Evolutionary conservation across 1,140 invertebrate species (phyloP), one percentile per base, ranked within the genome.

Genomic region (Gryllus bimaculatus): DNA sequence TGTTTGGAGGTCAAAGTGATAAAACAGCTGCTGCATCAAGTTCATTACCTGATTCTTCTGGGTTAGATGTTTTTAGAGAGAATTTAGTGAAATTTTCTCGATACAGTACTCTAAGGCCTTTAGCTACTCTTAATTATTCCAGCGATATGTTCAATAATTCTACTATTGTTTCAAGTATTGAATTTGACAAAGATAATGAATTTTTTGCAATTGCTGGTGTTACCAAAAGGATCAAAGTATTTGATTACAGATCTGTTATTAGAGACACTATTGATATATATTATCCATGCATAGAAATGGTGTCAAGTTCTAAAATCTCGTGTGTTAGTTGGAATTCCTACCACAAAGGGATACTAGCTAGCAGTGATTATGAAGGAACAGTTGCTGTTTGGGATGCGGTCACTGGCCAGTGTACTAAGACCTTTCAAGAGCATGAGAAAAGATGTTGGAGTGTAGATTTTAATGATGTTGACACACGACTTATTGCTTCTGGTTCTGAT

Each of bases 371-470:
- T 86, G 96, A 98, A 86, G 96, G 96, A 39, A 95, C 93, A 0
- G 96, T 98, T 0, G 93, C 93, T 8, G 90, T 98, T 18, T 98
- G 97, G 97, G 97, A 99, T 87, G 94, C 94, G 1, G 90, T 90
- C 26, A 94, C 93, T 0, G 92, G 91, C n/a, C 90, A 93, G 82
- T 89, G 88, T 82, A 93, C 90, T 8, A 91, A 92, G 81, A 90
- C 90, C 47, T 93, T 93, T 84, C 90, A 96, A 85, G 96, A 98
- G 85, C 97, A 98, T 86, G 96, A 98, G 85, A 98, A 98, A 85
- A 88, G 96, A 78, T 97, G 96, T 85, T 99, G 97, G 97, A 96
- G 94, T 82, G 96, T 99, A 12, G 96, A 98, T 87, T 98, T 98
- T 85, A 98, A 98, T 85, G 91, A 93, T 80, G 92, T 96, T 73